Conservation (phyloP, 2,797 vertebrate genomes). For the Halcyon smyrnensis region DNA sequence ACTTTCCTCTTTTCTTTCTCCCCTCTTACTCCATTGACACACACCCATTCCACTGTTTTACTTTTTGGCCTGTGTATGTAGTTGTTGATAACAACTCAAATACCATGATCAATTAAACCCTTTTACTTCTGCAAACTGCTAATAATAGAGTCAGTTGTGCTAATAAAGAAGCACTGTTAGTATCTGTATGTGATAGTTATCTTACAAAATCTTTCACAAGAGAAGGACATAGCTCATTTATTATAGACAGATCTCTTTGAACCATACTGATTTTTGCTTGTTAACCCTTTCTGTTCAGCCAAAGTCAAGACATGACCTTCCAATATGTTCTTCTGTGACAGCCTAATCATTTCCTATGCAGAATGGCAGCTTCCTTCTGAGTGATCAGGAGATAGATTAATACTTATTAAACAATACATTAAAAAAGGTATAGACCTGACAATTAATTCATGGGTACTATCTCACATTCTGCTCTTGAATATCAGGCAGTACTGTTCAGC, state of each 20-base stretch:
- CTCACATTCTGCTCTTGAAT: conserved; percentile 8
- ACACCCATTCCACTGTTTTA: neutral
- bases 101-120: neutral
- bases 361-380: neutral
- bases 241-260: neutral
- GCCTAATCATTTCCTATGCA: neutral
- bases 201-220: conserved; percentile 15
- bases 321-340: neutral
- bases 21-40: neutral
- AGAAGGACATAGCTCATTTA: neutral
- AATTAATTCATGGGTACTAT: neutral
- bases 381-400: conserved; percentile 16
- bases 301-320: conserved; percentile 36
- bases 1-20: neutral
- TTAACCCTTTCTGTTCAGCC: conserved; percentile 52
- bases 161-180: neutral
- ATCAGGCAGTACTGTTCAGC: neutral
- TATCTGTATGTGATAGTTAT: neutral
- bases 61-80: neutral
- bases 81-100: neutral
- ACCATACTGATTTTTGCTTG: conserved; percentile 11
- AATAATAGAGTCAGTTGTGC: neutral
- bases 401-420: neutral
- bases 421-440: neutral
- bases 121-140: conserved; percentile 23